phyloP scores from a whole-genome alignment of 2,888 invertebrate genomes.

The Omphaloscelis lunosa region DNA sequence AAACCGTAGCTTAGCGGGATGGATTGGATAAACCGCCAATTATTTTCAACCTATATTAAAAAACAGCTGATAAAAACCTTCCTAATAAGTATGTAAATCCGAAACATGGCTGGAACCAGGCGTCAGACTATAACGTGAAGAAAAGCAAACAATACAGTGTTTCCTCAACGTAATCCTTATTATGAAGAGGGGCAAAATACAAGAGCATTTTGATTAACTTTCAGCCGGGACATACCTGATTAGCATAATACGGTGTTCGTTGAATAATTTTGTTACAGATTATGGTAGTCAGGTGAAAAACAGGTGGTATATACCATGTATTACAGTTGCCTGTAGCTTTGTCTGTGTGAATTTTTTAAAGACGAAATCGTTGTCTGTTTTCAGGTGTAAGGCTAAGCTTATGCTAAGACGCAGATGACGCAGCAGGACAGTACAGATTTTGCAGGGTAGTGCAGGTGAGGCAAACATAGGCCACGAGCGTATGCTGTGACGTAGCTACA shows the following conservation, averaged over 20 bases:
- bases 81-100: constrained; percentile 34
- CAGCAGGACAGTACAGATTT: too few relatives aligned
- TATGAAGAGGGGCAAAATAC: constrained; percentile 20
- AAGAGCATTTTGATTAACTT: constrained; percentile 42
- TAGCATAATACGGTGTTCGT: constrained; percentile 59
- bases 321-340: neutral
- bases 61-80: neutral
- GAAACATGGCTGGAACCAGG: constrained; percentile 14
- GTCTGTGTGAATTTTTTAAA: neutral
- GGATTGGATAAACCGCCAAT: neutral
- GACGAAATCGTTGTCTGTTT: too few relatives aligned
- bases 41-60: neutral
- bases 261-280: constrained; percentile 55
- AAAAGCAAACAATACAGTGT: constrained; percentile 21
- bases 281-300: constrained; percentile 17
- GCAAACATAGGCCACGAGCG: too few relatives aligned
- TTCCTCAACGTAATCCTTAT: constrained; percentile 23
- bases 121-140: neutral
- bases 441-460: too few relatives aligned
- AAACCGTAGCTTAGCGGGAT: neutral
- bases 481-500: too few relatives aligned
- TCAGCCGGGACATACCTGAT: constrained; percentile 32
- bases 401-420: too few relatives aligned
- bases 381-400: too few relatives aligned
- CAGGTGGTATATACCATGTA: neutral